Conservation (phyloP, 92 coral and sea anemone species). For the Palythoa caribaeorum region DNA sequence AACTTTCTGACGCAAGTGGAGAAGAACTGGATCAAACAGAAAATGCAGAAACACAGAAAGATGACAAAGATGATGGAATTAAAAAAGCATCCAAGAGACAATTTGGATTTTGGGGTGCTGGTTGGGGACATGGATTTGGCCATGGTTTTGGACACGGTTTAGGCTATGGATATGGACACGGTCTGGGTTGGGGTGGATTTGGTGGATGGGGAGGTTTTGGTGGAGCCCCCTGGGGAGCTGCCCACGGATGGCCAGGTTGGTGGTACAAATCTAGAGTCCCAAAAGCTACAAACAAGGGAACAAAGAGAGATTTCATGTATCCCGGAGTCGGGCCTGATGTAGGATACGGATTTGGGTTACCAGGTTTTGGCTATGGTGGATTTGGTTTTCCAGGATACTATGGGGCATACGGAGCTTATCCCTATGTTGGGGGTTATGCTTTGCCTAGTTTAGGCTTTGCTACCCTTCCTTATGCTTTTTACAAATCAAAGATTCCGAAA, state of each 20-base stretch:
- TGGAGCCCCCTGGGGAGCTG: constrained; percentile 70
- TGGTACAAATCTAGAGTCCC: constrained; percentile 83
- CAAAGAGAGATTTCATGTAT: constrained; percentile 38
- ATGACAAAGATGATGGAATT: constrained; percentile 18
- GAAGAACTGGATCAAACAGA: constrained; percentile 55
- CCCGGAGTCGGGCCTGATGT: constrained; percentile 56
- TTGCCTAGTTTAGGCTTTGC: constrained; percentile 32
- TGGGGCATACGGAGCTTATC: constrained; percentile 41
- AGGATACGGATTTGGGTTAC: constrained; percentile 60
- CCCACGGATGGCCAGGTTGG: constrained; percentile 88
- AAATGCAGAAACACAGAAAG: constrained; percentile 44
- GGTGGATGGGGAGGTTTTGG: constrained; percentile 62
- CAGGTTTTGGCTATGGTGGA: constrained; percentile 32
- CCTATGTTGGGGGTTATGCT: constrained; percentile 11
- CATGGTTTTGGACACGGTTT: constrained; percentile 30
- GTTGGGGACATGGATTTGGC: constrained; percentile 78
- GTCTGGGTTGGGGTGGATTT: constrained; percentile 59
- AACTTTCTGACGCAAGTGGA: constrained; percentile 53
- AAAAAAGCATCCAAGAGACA: constrained; percentile 59
- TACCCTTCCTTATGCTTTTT: constrained; percentile 44
- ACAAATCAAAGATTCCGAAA: constrained; percentile 79
- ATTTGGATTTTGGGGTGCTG: constrained; percentile 54
- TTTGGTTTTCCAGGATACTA: constrained; percentile 41
- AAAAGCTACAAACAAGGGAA: constrained; percentile 18
- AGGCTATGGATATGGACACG: constrained; percentile 36